These are phyloP conservation scores for Sciaenops ocellatus DNA, from an alignment of 2,797 vertebrate genomes.

Conservation along the genomic window DNA sequence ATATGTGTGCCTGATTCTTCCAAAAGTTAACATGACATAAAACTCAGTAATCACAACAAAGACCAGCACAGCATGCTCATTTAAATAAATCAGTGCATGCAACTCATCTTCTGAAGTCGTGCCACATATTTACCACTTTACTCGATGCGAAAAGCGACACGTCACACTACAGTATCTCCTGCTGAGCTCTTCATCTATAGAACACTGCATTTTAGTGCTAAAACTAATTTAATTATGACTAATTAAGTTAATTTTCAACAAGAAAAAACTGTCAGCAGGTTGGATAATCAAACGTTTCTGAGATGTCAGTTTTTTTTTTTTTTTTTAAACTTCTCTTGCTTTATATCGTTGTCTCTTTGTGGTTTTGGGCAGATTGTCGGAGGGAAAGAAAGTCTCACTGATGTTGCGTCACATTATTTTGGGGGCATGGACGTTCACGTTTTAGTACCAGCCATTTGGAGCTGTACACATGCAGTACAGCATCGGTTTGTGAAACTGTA, in stretches of 20 bases:
- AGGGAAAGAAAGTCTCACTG: not conserved
- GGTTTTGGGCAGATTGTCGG: not conserved
- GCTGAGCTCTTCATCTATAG: not conserved
- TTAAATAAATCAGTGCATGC: not conserved
- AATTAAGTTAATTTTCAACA: too few relatives aligned
- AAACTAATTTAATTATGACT: not conserved
- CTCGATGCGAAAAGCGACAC: not conserved
- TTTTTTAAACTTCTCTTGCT: not conserved
- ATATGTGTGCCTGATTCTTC: not conserved
- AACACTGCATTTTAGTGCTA: not conserved
- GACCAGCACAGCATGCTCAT: not conserved
- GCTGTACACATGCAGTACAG: too few relatives aligned
- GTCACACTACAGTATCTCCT: not conserved
- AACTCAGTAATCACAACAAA: not conserved
- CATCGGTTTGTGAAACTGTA: too few relatives aligned
- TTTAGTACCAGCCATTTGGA: too few relatives aligned
- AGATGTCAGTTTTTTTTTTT: not conserved
- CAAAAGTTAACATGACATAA: not conserved
- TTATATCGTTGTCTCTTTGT: not conserved
- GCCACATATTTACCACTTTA: too few relatives aligned
- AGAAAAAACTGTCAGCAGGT: too few relatives aligned
- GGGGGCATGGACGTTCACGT: not conserved
- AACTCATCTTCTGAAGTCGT: not conserved
- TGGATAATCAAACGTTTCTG: too few relatives aligned
- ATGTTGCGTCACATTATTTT: not conserved